Base-by-base conservation (phyloP, 2,797 vertebrate species). In the Eremophila alpestris region DNA sequence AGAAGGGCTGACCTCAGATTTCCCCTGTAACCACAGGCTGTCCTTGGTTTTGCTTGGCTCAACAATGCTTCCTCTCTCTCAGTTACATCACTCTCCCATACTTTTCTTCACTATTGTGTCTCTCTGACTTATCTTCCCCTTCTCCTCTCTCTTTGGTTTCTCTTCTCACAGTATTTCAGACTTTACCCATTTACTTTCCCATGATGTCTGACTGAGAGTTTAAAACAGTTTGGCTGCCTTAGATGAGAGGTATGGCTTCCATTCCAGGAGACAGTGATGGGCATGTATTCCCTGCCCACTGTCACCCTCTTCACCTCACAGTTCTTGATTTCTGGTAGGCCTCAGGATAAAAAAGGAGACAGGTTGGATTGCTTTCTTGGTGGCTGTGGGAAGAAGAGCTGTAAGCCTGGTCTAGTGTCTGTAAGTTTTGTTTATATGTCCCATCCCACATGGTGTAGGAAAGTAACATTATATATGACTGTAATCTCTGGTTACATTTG, bases 271-370 rank as follows among this genome's bases (percentile, higher is more conserved):
- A 36, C 5, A 1, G 27, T 54, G 15, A 52, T 62, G 54, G 75
- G 67, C 60, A 83, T 0, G 0, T 54, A 45, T 83, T 82, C 55
- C 54, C 21, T 89, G 58, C 81, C 49, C 74, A 51, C 1, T 9
- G 51, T 75, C 51, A 80, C 54, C 43, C 19, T 73, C 29, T 75
- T 95, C 85, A 91, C 36, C 87, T 81, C 82, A 75, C 78, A 69
- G 58, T 58, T 91, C 85, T 90, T 83, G 76, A 55, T 74, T 92
- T 88, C 65, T 93, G 36, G 9, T 91, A 88, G 83, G 51, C 55
- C 83, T 89, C 80, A 51, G 59, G 51, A 82, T 41, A 29, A 74
- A 82, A 93, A 70, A 77, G 15, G 30, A 85, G 84, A 60, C 40
- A 40, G 9, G 4, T 27, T 75, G 36, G 19, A 40, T 69, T 87